A percentile compares a stretch with the other conserved stretches of the same genome.
Evolutionary conservation across 2,797 vertebrate genomes (phyloP).

Genomic region (Pogonophryne albipinna): DNA sequence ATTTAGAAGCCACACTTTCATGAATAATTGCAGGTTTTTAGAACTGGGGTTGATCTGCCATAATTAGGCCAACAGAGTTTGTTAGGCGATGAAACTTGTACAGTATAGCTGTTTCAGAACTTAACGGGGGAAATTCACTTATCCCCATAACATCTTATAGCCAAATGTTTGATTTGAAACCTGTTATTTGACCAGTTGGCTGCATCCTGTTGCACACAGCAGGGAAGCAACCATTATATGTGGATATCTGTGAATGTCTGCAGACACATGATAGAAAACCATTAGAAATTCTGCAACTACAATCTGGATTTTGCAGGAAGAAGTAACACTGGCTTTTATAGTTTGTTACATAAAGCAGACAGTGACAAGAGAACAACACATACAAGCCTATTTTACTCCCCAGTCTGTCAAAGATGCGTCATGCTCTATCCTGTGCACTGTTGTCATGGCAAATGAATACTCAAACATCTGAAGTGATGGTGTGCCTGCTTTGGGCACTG

Average conservation of each 20-base stretch:
- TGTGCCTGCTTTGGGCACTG: conserved; percentile 46
- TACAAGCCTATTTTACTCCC: conserved; percentile 74
- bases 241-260: conserved; percentile 48
- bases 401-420: conserved; percentile 73
- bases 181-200: conserved; percentile 50
- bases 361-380: conserved; percentile 74
- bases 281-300: conserved; percentile 56
- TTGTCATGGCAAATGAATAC: conserved; percentile 80
- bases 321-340: conserved; percentile 46
- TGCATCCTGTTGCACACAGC: conserved; percentile 41
- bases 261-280: conserved; percentile 47
- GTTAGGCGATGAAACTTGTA: conserved; percentile 25
- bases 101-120: conserved; percentile 25
- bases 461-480: conserved; percentile 74
- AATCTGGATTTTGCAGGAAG: conserved; percentile 53
- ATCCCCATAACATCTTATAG: conserved; percentile 33
- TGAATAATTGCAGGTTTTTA: conserved; percentile 70
- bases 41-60: conserved; percentile 50
- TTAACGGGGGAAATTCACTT: conserved; percentile 42
- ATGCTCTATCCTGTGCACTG: conserved; percentile 70
- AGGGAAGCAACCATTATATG: conserved; percentile 48
- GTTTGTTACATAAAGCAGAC: conserved; percentile 68
- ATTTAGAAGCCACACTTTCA: conserved; percentile 61
- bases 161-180: conserved; percentile 55
- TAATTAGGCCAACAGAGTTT: conserved; percentile 63